Conservation (phyloP, 2,113 vertebrate species). For the Amazona guildingii region DNA sequence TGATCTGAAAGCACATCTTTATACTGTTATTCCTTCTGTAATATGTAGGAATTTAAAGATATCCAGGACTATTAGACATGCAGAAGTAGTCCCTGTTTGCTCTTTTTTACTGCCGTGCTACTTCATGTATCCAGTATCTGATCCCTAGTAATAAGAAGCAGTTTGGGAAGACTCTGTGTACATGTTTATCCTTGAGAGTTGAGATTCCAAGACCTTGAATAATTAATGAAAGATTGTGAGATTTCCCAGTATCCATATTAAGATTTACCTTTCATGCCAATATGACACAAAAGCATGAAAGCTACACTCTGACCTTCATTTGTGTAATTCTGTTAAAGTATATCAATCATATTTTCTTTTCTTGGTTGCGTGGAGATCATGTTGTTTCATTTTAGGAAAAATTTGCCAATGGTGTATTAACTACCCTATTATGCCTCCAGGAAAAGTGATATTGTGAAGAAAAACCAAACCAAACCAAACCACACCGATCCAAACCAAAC, state of each 20-base stretch:
- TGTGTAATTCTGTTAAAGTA: slow-evolving; percentile 9
- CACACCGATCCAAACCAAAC: too few relatives aligned
- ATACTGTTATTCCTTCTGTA: not conserved
- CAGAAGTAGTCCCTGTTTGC: not conserved
- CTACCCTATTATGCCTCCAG: not conserved
- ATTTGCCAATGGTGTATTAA: slow-evolving; percentile 47
- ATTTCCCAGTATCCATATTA: not conserved
- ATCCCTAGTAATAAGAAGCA: not conserved
- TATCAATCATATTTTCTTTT: slow-evolving; percentile 53
- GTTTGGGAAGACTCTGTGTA: not conserved
- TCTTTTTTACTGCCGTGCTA: not conserved
- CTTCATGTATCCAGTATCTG: not conserved
- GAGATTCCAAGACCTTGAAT: not conserved
- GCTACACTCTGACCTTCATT: slow-evolving; percentile 39
- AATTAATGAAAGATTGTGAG: not conserved
- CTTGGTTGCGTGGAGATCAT: slow-evolving; percentile 18
- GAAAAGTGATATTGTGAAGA: not conserved
- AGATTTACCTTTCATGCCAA: slow-evolving; percentile 26
- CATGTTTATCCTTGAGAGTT: not conserved
- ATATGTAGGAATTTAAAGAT: not conserved
- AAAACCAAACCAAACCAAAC: not conserved
- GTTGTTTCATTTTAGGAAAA: slow-evolving; percentile 59
- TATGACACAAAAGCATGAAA: slow-evolving; percentile 15
- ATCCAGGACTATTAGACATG: not conserved
- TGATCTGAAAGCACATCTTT: not conserved